Conservation (phyloP, 2,797 vertebrate species). For the Chaunax sp. region DNA sequence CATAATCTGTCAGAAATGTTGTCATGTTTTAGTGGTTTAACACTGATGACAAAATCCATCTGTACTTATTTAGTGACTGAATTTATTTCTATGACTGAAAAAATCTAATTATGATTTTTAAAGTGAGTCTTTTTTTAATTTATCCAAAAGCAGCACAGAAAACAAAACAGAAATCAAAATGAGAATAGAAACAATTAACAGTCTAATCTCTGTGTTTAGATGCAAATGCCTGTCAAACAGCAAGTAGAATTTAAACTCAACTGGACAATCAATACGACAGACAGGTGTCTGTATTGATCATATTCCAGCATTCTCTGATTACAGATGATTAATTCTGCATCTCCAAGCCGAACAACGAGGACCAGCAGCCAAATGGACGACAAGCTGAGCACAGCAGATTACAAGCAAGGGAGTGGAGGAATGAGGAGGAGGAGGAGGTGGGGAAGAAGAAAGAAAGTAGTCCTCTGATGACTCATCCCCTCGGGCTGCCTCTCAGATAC, state of each 20-base stretch:
- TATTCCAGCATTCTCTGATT: constrained; percentile 11
- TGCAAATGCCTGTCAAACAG: background rate
- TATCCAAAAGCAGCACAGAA: background rate
- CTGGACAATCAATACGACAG: background rate
- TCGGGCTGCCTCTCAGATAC: constrained; percentile 59
- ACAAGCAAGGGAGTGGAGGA: constrained; percentile 31
- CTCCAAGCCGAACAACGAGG: constrained; percentile 12
- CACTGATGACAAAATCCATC: too few relatives aligned
- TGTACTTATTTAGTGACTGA: too few relatives aligned
- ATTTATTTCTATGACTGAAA: background rate
- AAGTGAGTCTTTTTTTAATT: background rate
- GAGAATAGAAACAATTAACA: constrained; percentile 10
- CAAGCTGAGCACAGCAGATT: constrained; percentile 57
- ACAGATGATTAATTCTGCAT: constrained; percentile 18
- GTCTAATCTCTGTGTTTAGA: constrained; percentile 2
- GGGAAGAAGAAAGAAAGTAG: constrained; percentile 11
- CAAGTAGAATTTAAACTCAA: background rate
- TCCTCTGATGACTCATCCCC: constrained; percentile 72
- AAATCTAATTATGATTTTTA: constrained; percentile 1
- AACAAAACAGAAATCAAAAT: background rate
- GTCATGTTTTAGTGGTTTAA: too few relatives aligned
- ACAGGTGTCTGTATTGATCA: constrained; percentile 15
- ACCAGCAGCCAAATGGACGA: constrained; percentile 5
- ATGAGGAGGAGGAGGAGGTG: constrained; percentile 29
- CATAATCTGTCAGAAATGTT: too few relatives aligned